A percentile compares a stretch with the other conserved stretches of the same genome.
These are phyloP conservation scores for Manis crassicaudata DNA, from an alignment of 2,797 vertebrate species.

Conservation along the genomic window DNA sequence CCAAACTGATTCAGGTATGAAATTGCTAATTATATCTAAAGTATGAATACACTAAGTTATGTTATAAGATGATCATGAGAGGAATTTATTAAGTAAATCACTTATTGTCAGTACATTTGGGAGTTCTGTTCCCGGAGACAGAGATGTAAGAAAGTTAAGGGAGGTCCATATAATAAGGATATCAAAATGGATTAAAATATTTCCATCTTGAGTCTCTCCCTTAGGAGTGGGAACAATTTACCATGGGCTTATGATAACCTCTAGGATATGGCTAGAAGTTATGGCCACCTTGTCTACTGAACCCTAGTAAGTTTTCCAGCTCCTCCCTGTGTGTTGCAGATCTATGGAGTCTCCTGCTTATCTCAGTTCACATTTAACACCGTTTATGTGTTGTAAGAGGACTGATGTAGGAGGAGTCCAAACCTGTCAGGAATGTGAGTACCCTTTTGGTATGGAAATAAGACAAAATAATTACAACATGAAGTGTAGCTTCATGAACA, in stretches of 20 bases:
- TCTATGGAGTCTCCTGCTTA: background rate
- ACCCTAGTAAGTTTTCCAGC: background rate
- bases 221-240: background rate
- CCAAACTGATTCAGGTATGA: conserved; percentile 31
- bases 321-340: background rate
- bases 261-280: background rate
- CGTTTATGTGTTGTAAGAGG: background rate
- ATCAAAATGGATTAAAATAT: background rate
- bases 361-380: background rate
- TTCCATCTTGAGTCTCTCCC: background rate
- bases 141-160: background rate
- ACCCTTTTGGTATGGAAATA: background rate
- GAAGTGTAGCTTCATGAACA: background rate
- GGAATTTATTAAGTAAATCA: background rate
- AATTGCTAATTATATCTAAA: conserved; percentile 15
- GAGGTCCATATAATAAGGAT: background rate
- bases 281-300: background rate
- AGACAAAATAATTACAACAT: background rate
- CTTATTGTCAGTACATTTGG: background rate
- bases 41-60: background rate
- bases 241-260: background rate
- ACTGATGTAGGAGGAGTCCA: background rate
- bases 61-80: background rate
- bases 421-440: background rate
- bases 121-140: background rate